A percentile compares a stretch with the other conserved stretches of the same genome.
Conservation (phyloP, 2,888 invertebrate genomes). For the Parelbella ahira region DNA sequence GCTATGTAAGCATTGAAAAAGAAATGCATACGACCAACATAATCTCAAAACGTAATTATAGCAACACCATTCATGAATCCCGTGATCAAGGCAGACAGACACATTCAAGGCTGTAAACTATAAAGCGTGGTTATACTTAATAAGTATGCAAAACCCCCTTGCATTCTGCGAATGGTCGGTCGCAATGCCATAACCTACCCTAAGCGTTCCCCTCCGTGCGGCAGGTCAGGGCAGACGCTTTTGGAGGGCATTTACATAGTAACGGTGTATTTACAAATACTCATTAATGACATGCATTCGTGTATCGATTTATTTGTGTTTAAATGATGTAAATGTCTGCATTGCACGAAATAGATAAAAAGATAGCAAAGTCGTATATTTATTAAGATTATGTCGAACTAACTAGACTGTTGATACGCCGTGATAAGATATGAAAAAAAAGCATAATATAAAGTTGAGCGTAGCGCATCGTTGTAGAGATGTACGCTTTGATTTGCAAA, state of each 20-base stretch:
- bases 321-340: too few species aligned
- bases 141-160: slow-evolving; percentile 62
- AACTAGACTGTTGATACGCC: background rate
- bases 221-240: slow-evolving; percentile 65
- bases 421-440: slow-evolving; percentile 4
- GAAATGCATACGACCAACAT: too few species aligned
- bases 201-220: slow-evolving; percentile 69
- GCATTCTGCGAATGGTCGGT: slow-evolving; percentile 66
- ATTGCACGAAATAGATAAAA: too few species aligned
- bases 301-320: too few species aligned
- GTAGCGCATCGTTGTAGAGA: slow-evolving; percentile 16
- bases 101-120: slow-evolving; percentile 56
- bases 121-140: slow-evolving; percentile 54
- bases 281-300: slow-evolving; percentile 28
- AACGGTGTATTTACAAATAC: slow-evolving; percentile 39
- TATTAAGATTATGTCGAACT: background rate
- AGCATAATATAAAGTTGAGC: slow-evolving; percentile 7
- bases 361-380: too few species aligned
- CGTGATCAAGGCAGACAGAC: slow-evolving; percentile 60
- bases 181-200: slow-evolving; percentile 76
- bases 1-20: background rate
- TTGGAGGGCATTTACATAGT: slow-evolving; percentile 70
- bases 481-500: slow-evolving; percentile 22
- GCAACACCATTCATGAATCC: slow-evolving; percentile 64
- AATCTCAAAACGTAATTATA: slow-evolving; percentile 68